phyloP scores from a whole-genome alignment of 2,113 vertebrate species.

The Alouatta palliata region DNA sequence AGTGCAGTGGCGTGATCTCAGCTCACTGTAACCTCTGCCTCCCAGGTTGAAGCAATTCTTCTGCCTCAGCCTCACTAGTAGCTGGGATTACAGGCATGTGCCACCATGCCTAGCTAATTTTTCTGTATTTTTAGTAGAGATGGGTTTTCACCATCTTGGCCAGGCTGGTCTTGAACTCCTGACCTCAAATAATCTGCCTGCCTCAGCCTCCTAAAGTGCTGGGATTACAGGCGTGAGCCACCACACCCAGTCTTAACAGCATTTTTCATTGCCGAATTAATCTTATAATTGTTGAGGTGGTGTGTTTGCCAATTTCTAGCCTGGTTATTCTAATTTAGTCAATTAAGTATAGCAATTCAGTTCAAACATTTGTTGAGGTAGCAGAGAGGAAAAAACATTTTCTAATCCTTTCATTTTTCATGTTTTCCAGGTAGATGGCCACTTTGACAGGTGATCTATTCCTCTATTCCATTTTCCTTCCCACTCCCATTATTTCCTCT shows the following conservation, averaged over 20 bases:
- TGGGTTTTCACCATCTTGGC: no score
- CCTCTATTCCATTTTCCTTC: background rate
- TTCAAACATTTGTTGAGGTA: background rate
- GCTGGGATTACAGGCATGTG: no score
- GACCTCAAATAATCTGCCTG: no score
- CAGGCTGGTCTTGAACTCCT: no score
- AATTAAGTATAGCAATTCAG: background rate
- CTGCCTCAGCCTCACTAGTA: no score
- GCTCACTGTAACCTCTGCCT: no score
- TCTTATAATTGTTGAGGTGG: slow-evolving; percentile 11
- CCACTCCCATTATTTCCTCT: background rate
- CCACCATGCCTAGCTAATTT: no score
- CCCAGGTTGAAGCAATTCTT: no score
- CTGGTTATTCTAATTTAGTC: slow-evolving; percentile 13
- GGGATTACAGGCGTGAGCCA: no score
- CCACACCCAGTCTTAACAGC: background rate
- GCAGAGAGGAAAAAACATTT: background rate
- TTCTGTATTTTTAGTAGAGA: no score
- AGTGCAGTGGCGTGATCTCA: no score
- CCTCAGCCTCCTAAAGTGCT: no score
- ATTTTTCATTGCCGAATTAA: background rate
- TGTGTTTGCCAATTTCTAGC: background rate
- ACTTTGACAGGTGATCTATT: background rate
- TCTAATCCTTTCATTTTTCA: background rate
- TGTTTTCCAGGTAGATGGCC: background rate